phyloP scores from a whole-genome alignment of 2,113 vertebrate genomes.

The Lepisosteus osseus region DNA sequence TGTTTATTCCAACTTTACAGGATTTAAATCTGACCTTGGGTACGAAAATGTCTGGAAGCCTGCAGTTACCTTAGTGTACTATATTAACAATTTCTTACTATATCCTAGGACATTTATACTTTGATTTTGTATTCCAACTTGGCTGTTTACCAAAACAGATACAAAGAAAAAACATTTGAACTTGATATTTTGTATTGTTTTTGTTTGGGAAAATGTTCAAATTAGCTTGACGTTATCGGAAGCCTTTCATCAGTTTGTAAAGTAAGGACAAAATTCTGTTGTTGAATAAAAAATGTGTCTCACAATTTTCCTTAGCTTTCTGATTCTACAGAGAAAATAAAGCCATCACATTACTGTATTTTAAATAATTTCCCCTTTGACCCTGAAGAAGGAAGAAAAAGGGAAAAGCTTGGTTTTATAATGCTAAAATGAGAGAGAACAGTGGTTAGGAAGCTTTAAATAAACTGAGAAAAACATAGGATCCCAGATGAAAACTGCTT shows the following conservation, averaged over 20 bases:
- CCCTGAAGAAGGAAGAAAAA: too few species aligned
- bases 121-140: too few species aligned
- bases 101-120: too few species aligned
- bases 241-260: neutral
- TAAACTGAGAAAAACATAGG: neutral
- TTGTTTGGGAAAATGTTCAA: too few species aligned
- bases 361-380: too few species aligned
- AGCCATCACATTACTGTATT: neutral
- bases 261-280: neutral
- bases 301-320: neutral
- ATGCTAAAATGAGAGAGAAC: neutral
- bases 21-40: constrained; percentile 1
- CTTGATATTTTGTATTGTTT: too few species aligned
- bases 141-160: too few species aligned
- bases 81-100: too few species aligned
- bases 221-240: too few species aligned
- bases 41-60: too few species aligned
- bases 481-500: neutral
- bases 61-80: too few species aligned
- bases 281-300: constrained; percentile 3
- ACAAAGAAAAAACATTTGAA: too few species aligned
- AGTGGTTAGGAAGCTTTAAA: neutral
- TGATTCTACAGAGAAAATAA: neutral
- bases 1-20: neutral
- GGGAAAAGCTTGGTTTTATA: neutral